Conservation (phyloP, 2,797 vertebrate genomes). For the Neoniphon sammara region DNA sequence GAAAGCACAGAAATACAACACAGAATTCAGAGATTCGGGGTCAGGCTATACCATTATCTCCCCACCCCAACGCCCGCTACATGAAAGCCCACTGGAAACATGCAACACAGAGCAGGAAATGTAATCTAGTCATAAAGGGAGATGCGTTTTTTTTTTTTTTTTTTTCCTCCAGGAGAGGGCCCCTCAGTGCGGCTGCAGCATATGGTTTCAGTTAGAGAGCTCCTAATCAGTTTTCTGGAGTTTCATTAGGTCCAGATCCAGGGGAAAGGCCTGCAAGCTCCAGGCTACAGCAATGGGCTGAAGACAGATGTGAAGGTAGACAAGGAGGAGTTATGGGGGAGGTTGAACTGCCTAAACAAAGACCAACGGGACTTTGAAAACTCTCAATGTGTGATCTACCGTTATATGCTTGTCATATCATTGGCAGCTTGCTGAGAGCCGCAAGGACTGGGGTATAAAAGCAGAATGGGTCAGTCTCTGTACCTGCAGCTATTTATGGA, state of each 20-base stretch:
- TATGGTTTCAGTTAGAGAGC: constrained; percentile 78
- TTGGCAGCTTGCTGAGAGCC: constrained; percentile 45
- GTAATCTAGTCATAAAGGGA: constrained; percentile 75
- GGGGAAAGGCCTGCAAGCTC: constrained; percentile 67
- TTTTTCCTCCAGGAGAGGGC: constrained; percentile 67
- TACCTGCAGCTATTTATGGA: constrained; percentile 56
- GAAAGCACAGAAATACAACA: constrained; percentile 48
- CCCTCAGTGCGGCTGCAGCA: constrained; percentile 70
- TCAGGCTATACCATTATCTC: constrained; percentile 49
- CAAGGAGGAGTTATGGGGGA: constrained; percentile 53
- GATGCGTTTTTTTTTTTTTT: constrained; percentile 69
- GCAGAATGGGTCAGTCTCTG: constrained; percentile 42
- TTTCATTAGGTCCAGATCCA: constrained; percentile 82
- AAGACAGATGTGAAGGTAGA: constrained; percentile 78
- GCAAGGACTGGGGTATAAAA: constrained; percentile 22
- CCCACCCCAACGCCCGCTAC: constrained; percentile 48
- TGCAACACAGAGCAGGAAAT: constrained; percentile 74
- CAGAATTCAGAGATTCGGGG: constrained; percentile 37
- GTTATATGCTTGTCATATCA: constrained; percentile 66
- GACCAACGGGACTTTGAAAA: constrained; percentile 58
- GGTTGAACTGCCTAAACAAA: constrained; percentile 53
- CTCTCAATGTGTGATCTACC: constrained; percentile 60
- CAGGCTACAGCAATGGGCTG: constrained; percentile 62
- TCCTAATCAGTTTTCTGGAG: constrained; percentile 82
- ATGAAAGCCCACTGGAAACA: constrained; percentile 67